A percentile compares a stretch with the other conserved stretches of the same genome.
These are phyloP conservation scores for Myotis daubentonii DNA, from an alignment of 2,797 vertebrate genomes.

Conservation along the genomic window DNA sequence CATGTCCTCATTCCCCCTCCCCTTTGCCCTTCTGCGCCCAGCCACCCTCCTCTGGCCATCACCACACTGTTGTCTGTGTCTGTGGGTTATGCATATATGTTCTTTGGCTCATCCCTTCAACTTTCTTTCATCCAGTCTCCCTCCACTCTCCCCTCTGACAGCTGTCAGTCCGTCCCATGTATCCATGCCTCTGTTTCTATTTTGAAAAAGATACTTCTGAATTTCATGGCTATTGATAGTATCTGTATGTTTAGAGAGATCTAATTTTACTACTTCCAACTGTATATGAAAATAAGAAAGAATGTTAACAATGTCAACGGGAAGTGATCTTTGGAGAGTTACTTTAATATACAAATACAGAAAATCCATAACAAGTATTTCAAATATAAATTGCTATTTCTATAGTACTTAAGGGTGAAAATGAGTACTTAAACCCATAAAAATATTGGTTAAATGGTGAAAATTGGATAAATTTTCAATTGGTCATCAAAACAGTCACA, in stretches of 20 bases:
- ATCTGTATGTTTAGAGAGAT: background rate
- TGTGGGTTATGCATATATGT: background rate
- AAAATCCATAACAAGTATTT: background rate
- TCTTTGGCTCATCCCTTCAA: background rate
- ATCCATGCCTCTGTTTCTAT: background rate
- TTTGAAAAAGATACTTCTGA: background rate
- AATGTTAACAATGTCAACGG: background rate
- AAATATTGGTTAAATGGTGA: background rate
- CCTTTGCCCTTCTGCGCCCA: background rate
- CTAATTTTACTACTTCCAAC: background rate
- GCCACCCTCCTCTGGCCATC: background rate
- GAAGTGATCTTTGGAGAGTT: background rate
- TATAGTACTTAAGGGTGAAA: background rate
- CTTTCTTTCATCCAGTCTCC: background rate
- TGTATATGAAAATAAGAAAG: background rate
- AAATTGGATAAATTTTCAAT: background rate
- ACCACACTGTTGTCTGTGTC: background rate
- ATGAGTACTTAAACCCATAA: background rate
- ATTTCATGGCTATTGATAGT: background rate
- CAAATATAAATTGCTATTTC: background rate
- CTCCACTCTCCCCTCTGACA: background rate
- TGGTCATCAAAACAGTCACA: background rate
- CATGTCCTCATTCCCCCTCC: background rate
- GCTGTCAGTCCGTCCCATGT: background rate
- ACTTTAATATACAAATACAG: background rate